Percentiles rank a stretch among this genome's conserved stretches.
phyloP scores from a whole-genome alignment of 2,888 invertebrate species.

The Hydrotaea diabolus region DNA sequence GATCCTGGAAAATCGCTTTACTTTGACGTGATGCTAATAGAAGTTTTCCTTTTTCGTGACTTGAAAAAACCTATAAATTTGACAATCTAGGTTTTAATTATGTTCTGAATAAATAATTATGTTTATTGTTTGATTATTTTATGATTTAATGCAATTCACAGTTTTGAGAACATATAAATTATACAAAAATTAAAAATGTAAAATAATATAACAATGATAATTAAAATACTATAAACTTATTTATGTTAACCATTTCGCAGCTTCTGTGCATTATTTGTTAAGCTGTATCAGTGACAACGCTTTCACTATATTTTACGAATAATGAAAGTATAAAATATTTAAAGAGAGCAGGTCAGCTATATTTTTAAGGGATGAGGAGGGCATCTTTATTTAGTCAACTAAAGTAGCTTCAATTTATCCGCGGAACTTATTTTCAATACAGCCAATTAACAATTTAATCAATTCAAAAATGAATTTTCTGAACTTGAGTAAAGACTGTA shows the following conservation, averaged over 20 bases:
- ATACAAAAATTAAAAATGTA: not conserved
- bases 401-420: no score
- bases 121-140: conserved; percentile 54
- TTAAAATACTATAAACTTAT: not conserved
- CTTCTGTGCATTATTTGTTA: not conserved
- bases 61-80: not conserved
- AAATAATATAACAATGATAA: not conserved
- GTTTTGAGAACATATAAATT: conserved; percentile 70
- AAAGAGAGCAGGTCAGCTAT: no score
- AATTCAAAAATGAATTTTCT: no score
- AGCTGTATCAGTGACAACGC: not conserved
- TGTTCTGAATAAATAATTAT: not conserved
- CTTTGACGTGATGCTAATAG: no score
- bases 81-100: conserved; percentile 15
- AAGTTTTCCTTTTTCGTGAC: no score
- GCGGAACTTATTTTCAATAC: no score
- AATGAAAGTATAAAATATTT: no score
- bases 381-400: no score
- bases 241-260: not conserved
- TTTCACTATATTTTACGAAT: not conserved
- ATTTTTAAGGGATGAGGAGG: no score
- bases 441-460: no score
- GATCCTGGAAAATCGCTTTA: no score
- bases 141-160: conserved; percentile 76
- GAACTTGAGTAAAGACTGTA: no score